Conservation (phyloP, 2,888 invertebrate species). For the Bursaphelenchus okinawaensis region DNA sequence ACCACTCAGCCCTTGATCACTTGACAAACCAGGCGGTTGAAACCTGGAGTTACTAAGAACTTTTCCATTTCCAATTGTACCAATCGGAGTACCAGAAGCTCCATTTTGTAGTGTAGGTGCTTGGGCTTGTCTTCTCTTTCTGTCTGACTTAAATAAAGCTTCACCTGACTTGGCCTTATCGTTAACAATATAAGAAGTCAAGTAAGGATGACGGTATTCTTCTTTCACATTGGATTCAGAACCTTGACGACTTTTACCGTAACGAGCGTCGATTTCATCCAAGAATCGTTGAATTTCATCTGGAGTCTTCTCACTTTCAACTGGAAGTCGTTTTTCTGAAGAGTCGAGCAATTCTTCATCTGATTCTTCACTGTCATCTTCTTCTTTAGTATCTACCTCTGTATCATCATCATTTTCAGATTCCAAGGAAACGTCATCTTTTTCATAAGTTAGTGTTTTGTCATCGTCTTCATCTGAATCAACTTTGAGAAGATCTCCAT, state of each 20-base stretch:
- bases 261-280: constrained; percentile 7
- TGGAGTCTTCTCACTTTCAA: neutral
- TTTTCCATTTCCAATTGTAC: no score
- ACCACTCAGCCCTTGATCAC: no score
- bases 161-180: neutral
- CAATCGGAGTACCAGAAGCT: neutral
- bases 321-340: neutral
- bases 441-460: neutral
- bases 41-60: no score
- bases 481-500: no score
- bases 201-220: neutral
- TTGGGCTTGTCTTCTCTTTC: neutral
- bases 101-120: neutral
- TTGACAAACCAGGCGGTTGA: no score
- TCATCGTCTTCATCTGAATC: constrained; percentile 1
- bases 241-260: neutral
- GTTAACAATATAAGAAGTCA: neutral
- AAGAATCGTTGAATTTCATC: constrained; percentile 3
- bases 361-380: neutral
- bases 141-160: neutral
- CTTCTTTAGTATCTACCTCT: neutral
- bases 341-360: neutral
- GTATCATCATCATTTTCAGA: no score
- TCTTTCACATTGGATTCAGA: neutral
- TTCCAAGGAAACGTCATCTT: neutral